phyloP scores from a whole-genome alignment of 2,113 vertebrate species.

The Anser cygnoides region DNA sequence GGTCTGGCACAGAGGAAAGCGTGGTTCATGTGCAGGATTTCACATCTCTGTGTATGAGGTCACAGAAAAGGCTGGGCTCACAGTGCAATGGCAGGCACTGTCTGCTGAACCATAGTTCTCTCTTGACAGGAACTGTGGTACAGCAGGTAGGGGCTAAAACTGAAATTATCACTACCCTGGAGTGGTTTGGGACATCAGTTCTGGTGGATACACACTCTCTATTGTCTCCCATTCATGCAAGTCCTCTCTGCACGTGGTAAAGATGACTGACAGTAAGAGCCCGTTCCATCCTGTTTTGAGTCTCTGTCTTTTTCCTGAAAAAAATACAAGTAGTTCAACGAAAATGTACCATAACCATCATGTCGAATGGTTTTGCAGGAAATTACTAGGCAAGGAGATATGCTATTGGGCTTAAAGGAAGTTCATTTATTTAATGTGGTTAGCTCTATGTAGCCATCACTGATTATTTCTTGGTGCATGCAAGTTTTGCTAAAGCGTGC shows the following conservation, averaged over 20 bases:
- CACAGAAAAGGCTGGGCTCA: neutral
- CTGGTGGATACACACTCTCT: neutral
- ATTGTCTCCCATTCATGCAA: neutral
- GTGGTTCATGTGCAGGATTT: neutral
- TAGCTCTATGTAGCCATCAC: neutral
- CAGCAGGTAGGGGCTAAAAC: neutral
- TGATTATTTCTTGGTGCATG: fast-evolving
- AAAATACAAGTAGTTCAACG: neutral
- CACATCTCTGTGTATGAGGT: neutral
- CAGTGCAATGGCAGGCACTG: too few species aligned
- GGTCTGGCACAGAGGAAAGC: neutral
- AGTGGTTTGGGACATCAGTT: neutral
- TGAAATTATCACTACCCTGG: neutral
- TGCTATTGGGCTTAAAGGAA: neutral
- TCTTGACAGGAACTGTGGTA: neutral
- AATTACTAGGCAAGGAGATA: neutral
- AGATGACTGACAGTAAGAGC: neutral
- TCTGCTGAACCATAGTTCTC: neutral
- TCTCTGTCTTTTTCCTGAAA: neutral
- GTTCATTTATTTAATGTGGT: neutral
- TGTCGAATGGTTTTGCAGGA: neutral
- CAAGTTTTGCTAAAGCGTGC: neutral
- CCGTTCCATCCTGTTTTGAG: neutral
- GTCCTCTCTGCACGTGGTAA: neutral
- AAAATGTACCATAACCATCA: neutral